Conservation (phyloP, 2,888 invertebrate species). For the Coleophora deauratella region DNA sequence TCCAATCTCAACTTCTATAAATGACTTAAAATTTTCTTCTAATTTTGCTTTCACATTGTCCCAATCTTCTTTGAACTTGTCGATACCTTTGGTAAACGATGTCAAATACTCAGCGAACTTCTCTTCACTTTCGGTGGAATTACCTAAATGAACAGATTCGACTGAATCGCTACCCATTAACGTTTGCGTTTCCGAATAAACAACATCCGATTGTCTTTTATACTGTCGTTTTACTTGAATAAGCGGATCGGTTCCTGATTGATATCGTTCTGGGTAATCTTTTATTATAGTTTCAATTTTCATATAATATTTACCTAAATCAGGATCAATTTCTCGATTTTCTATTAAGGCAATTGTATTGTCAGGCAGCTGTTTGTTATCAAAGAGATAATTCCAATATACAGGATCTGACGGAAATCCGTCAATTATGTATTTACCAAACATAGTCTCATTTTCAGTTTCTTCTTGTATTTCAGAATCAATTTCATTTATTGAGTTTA, state of each 20-base stretch:
- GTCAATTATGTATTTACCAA: slow-evolving; percentile 76
- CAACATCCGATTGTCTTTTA: slow-evolving; percentile 17
- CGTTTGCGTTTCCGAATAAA: slow-evolving; percentile 26
- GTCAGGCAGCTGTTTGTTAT: slow-evolving; percentile 64
- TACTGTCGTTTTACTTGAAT: slow-evolving; percentile 35
- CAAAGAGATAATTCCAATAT: slow-evolving; percentile 56
- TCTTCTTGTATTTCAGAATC: slow-evolving; percentile 39
- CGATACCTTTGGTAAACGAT: slow-evolving; percentile 35
- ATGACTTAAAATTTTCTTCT: slow-evolving; percentile 47
- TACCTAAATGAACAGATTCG: neutral
- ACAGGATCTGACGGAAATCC: slow-evolving; percentile 68
- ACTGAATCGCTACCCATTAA: neutral
- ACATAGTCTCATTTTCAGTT: slow-evolving; percentile 30
- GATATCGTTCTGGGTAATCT: slow-evolving; percentile 38
- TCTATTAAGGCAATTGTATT: slow-evolving; percentile 72
- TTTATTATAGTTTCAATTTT: slow-evolving; percentile 39
- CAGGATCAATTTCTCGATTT: slow-evolving; percentile 51
- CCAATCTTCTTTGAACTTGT: slow-evolving; percentile 52
- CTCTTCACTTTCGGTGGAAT: slow-evolving; percentile 6
- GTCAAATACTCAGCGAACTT: slow-evolving; percentile 18
- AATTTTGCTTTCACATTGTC: slow-evolving; percentile 52
- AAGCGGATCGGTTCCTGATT: slow-evolving; percentile 41
- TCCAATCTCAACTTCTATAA: slow-evolving; percentile 60
- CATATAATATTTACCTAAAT: slow-evolving; percentile 42
- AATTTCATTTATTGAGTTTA: slow-evolving; percentile 38